Evolutionary conservation across 2,797 vertebrate species (phyloP).

Genomic region (Perdix hodgsoniae): DNA sequence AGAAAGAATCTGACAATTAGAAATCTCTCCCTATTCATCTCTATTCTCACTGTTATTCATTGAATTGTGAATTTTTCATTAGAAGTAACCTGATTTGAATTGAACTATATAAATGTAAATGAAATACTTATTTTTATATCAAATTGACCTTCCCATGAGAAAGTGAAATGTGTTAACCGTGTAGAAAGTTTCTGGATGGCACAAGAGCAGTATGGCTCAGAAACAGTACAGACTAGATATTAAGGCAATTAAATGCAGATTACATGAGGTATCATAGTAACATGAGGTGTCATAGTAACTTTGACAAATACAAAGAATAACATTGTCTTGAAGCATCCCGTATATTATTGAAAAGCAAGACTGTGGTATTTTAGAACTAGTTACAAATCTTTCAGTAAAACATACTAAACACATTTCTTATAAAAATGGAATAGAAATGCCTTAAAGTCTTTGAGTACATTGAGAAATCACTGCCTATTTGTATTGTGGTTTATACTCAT

Average conservation of each 20-base stretch:
- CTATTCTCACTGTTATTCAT: neutral
- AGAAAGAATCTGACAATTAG: neutral
- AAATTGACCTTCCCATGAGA: neutral
- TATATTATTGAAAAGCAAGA: neutral
- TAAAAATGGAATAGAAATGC: neutral
- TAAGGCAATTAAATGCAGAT: neutral
- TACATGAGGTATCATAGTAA: neutral
- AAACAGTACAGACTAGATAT: neutral
- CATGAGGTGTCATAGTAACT: neutral
- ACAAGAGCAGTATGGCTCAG: neutral
- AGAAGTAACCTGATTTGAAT: neutral
- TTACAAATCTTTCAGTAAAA: neutral
- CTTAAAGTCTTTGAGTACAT: neutral
- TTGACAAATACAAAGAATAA: neutral
- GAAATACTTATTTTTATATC: neutral
- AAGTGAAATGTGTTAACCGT: neutral
- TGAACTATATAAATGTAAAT: constrained; percentile 43
- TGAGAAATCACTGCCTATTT: neutral
- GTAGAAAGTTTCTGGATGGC: neutral
- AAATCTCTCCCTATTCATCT: neutral
- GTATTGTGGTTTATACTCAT: fast-evolving
- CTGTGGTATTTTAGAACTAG: neutral
- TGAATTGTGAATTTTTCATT: constrained; percentile 36
- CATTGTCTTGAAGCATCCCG: neutral
- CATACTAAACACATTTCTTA: neutral